Conservation (phyloP, 2,113 vertebrate species). For the Cyprinodon variegatus region DNA sequence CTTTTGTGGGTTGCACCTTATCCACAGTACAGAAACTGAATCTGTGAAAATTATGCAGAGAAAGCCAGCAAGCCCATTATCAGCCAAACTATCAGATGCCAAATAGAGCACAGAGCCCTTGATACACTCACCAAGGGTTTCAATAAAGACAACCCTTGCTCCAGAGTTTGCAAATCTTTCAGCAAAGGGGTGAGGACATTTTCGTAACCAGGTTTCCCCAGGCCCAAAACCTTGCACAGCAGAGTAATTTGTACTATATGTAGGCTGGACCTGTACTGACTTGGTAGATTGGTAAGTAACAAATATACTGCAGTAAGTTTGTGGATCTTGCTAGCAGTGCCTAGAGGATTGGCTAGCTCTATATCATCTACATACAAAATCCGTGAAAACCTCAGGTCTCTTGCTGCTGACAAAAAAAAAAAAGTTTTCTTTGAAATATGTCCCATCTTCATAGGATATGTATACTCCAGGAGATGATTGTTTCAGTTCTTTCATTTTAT, state of each 20-base stretch:
- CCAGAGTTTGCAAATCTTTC: conserved; percentile 35
- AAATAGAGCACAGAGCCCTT: conserved; percentile 36
- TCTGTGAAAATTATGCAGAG: background rate
- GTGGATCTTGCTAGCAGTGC: conserved; percentile 22
- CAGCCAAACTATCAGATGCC: conserved; percentile 26
- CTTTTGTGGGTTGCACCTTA: too few relatives aligned
- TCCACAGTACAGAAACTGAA: too few relatives aligned
- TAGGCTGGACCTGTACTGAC: conserved; percentile 29
- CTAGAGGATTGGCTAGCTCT: too few relatives aligned
- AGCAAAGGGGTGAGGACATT: conserved; percentile 35
- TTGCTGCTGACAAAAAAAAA: background rate
- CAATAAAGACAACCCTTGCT: conserved; percentile 39
- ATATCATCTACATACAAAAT: background rate
- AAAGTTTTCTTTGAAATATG: background rate
- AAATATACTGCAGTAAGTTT: conserved; percentile 42
- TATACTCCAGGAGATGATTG: background rate
- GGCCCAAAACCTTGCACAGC: conserved; percentile 34
- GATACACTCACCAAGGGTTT: conserved; percentile 25
- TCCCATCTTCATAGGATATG: background rate
- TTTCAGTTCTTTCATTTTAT: background rate
- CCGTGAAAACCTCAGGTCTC: background rate
- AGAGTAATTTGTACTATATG: conserved; percentile 39
- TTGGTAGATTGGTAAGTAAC: conserved; percentile 45
- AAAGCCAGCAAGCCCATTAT: conserved; percentile 27
- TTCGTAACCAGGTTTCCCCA: conserved; percentile 32